These are phyloP conservation scores for Cynopterus sphinx DNA, from an alignment of 2,797 vertebrate species.

Conservation along the genomic window DNA sequence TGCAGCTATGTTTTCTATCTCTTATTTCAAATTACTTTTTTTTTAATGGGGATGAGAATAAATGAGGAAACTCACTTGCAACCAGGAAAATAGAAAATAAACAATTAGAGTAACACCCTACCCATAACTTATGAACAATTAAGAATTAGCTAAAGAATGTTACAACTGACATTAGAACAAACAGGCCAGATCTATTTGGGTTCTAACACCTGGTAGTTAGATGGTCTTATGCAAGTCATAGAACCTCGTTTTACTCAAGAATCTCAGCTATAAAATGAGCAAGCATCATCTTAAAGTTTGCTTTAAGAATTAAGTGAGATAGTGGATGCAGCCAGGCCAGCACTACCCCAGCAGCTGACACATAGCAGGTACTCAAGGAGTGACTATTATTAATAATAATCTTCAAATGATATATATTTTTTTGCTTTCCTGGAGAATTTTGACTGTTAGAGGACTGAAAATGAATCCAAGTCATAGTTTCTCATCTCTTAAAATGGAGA, in stretches of 20 bases:
- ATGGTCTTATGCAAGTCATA: not conserved
- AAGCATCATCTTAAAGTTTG: not conserved
- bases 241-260: not conserved
- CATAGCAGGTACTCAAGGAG: not conserved
- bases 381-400: not conserved
- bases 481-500: not conserved
- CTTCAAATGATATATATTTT: not conserved
- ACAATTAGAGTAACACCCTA: constrained; percentile 52
- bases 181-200: not conserved
- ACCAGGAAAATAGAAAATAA: constrained; percentile 80
- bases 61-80: constrained; percentile 50
- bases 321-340: fast-evolving
- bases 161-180: constrained; percentile 78
- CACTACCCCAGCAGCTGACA: fast-evolving
- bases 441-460: not conserved
- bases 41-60: constrained; percentile 68
- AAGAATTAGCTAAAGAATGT: constrained; percentile 80
- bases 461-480: not conserved
- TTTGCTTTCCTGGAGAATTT: not conserved
- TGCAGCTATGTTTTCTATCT: constrained; percentile 56
- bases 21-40: constrained; percentile 72
- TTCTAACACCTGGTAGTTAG: not conserved
- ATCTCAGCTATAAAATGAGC: not conserved
- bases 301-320: not conserved
- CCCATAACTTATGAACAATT: constrained; percentile 70